Evolutionary conservation across 2,797 vertebrate genomes (phyloP), one percentile per base, ranked within the genome.

Genomic region (Aulostomus chinensis): DNA sequence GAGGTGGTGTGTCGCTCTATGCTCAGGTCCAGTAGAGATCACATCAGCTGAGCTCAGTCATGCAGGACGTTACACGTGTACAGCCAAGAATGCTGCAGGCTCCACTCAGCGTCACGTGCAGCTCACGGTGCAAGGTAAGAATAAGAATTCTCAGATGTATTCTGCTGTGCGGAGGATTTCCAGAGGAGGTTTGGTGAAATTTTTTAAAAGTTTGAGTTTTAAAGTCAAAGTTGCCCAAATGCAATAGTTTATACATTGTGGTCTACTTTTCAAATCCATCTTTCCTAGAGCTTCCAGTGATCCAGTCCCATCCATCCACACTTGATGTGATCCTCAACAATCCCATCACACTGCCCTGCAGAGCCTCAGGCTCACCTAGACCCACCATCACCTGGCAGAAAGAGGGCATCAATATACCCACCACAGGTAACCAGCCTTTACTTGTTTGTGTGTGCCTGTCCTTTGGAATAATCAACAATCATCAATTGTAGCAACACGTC

Each of bases 301-400:
- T 99, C 55, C 92, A 91, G 48, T 67, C 84, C 30, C 94, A 96
- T 68, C 92, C 90, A 0, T 78, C 88, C 36, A 61, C 13, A 0
- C 56, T 97, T 78, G 95, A 97, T 1, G 95, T 97, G 70, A 94
- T 95, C 16, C 70, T 97, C 34, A 93, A 94, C 76, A 95, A 91
- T 58, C 86, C 93, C n/a, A 14, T 95, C 59, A 86, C 92, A 12
- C 83, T 99, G 48, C 95, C 95, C 0, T 99, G 97, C 78, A 90
- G 89, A 32, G 93, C 94, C 2, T 83, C 60, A 0, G 97, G 97
- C 15, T 92, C 88, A 0, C 97, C 97, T 32, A 88, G 35, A n/a
- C 97, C 97, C 0, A 75, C 94, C 35, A 90, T 98, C 56, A 93
- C 86, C 0, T 99, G 97, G 97, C 97, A 99, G 80, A 99, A 97